Evolutionary conservation across 1,140 invertebrate species (phyloP).

Genomic region (Oedothorax gibbosus): DNA sequence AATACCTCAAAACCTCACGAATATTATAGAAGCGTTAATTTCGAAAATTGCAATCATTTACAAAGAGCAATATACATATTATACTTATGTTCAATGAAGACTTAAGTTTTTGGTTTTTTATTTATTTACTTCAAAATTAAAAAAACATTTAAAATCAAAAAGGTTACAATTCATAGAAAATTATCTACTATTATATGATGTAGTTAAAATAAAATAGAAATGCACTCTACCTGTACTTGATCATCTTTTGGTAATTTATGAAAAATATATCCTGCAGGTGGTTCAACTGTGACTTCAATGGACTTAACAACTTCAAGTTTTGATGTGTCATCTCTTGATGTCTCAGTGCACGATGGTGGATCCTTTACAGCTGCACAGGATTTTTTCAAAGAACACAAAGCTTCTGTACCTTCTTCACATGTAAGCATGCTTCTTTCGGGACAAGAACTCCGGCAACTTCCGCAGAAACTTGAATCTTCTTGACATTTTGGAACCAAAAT

Average conservation of each 20-base stretch:
- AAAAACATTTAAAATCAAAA: too few relatives aligned
- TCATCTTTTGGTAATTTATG: neutral
- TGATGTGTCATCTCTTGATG: neutral
- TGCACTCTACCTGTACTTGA: slow-evolving; percentile 7
- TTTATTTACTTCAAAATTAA: too few relatives aligned
- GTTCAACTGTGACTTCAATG: neutral
- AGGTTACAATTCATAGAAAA: too few relatives aligned
- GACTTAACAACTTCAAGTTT: neutral
- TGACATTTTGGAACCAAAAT: neutral
- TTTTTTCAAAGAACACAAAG: slow-evolving; percentile 5
- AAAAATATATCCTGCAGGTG: neutral
- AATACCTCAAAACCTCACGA: too few relatives aligned
- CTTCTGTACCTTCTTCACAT: neutral
- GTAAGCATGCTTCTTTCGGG: neutral
- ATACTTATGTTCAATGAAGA: too few relatives aligned
- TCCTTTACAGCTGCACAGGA: neutral
- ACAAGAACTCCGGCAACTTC: neutral
- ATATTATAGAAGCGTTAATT: too few relatives aligned
- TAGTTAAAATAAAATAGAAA: neutral
- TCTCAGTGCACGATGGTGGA: too few relatives aligned
- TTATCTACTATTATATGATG: too few relatives aligned
- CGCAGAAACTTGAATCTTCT: neutral
- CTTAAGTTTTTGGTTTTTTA: too few relatives aligned
- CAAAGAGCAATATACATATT: too few relatives aligned
- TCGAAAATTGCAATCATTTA: too few relatives aligned